A percentile compares a stretch with the other conserved stretches of the same genome.
phyloP scores from a whole-genome alignment of 2,797 vertebrate genomes.

The Phyllotis vaccarum region DNA sequence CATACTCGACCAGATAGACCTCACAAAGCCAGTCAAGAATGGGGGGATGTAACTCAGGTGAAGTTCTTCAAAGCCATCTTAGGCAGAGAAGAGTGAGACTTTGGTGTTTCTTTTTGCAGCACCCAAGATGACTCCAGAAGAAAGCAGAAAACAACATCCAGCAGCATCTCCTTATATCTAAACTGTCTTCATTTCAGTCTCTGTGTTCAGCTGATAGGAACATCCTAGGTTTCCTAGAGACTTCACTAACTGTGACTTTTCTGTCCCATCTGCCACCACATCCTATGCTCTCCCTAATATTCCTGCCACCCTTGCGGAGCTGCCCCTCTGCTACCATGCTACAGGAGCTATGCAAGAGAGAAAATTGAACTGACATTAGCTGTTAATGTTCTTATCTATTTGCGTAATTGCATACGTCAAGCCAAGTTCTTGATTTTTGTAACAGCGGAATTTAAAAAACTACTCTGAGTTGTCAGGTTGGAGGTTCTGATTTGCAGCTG shows the following conservation, averaged over 20 bases:
- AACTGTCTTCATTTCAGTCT: conserved; percentile 25
- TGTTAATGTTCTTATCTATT: conserved; percentile 66
- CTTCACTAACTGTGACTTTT: background rate
- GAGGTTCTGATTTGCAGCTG: conserved; percentile 80
- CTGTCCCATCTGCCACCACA: background rate
- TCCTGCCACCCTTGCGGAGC: background rate
- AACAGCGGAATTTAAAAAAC: conserved; percentile 61
- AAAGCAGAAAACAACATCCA: conserved; percentile 28
- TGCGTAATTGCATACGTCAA: conserved; percentile 66
- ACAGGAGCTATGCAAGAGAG: background rate
- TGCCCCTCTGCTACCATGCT: background rate
- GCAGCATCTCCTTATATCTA: conserved; percentile 29
- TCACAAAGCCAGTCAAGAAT: background rate
- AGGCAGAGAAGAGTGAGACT: conserved; percentile 53
- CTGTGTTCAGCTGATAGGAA: conserved; percentile 4
- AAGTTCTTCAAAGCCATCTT: conserved; percentile 67
- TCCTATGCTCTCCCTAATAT: too few relatives aligned
- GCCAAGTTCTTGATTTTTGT: conserved; percentile 69
- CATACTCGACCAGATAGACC: conserved; percentile 54
- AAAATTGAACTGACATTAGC: conserved; percentile 51
- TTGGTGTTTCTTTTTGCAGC: conserved; percentile 53
- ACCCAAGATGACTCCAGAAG: conserved; percentile 60
- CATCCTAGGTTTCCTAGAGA: conserved; percentile 45
- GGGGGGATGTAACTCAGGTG: background rate
- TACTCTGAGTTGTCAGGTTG: conserved; percentile 77